Conservation (phyloP, 2,113 vertebrate species). For the Microcebus jonahi region DNA sequence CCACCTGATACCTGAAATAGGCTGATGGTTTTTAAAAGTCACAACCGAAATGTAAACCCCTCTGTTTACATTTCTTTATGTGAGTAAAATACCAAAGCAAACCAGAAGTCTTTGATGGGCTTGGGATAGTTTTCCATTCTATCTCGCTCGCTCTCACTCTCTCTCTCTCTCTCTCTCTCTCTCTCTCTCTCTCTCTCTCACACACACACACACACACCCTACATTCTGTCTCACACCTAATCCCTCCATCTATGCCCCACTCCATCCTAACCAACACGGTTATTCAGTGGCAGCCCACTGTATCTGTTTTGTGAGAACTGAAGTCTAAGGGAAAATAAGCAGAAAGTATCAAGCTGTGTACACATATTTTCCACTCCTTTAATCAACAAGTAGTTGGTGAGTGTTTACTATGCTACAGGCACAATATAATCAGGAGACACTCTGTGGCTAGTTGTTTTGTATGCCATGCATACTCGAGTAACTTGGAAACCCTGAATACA, state of each 20-base stretch:
- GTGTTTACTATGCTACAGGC: background rate
- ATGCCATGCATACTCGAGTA: background rate
- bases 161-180: too few relatives aligned
- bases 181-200: too few relatives aligned
- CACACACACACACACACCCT: background rate
- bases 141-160: too few relatives aligned
- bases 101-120: conserved; percentile 42
- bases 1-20: conserved; percentile 56
- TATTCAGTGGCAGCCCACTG: background rate
- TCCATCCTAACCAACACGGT: background rate
- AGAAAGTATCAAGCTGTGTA: background rate
- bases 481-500: background rate
- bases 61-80: conserved; percentile 76
- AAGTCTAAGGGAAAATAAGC: background rate
- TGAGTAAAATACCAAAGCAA: conserved; percentile 70
- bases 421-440: background rate
- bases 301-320: background rate
- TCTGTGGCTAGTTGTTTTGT: background rate
- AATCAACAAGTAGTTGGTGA: background rate
- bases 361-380: background rate
- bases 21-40: conserved; percentile 57
- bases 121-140: conserved; percentile 51
- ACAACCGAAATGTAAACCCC: conserved; percentile 36
- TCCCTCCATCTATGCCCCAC: fast-evolving
- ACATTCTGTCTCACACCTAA: background rate